phyloP scores from a whole-genome alignment of 2,113 vertebrate species.

The Hirundichthys speculiger region DNA sequence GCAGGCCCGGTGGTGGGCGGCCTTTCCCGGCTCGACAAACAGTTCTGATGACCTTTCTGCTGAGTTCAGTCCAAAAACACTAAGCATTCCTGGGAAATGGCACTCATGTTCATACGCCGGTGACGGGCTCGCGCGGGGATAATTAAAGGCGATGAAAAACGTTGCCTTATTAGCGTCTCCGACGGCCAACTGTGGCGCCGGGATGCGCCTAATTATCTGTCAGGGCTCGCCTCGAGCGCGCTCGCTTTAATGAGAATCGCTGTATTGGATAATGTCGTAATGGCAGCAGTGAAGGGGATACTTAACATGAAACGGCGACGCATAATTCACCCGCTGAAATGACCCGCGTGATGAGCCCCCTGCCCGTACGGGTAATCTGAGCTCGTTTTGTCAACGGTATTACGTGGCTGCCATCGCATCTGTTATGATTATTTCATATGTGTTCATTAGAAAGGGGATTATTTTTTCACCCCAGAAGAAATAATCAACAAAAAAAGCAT shows the following conservation, averaged over 20 bases:
- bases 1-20: background rate
- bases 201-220: slow-evolving; percentile 50
- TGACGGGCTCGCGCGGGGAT: slow-evolving; percentile 3
- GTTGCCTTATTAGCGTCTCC: slow-evolving; percentile 32
- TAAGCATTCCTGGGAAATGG: slow-evolving; percentile 17
- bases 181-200: slow-evolving; percentile 31
- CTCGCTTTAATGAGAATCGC: slow-evolving; percentile 39
- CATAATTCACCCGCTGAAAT: slow-evolving; percentile 31
- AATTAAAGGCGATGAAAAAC: slow-evolving; percentile 16
- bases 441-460: background rate
- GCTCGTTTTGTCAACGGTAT: slow-evolving; percentile 15
- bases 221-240: background rate
- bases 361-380: slow-evolving; percentile 11
- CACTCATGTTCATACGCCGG: slow-evolving; percentile 14
- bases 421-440: background rate
- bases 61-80: slow-evolving; percentile 25
- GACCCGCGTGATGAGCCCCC: slow-evolving; percentile 29
- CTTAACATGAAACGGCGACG: slow-evolving; percentile 14
- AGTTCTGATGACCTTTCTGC: slow-evolving; percentile 56
- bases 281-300: background rate
- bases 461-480: background rate
- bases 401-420: background rate
- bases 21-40: slow-evolving; percentile 61
- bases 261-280: slow-evolving; percentile 20
- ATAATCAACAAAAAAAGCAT: no score